Evolutionary conservation across 2,888 invertebrate species (phyloP).

Genomic region (Julus scanicus): DNA sequence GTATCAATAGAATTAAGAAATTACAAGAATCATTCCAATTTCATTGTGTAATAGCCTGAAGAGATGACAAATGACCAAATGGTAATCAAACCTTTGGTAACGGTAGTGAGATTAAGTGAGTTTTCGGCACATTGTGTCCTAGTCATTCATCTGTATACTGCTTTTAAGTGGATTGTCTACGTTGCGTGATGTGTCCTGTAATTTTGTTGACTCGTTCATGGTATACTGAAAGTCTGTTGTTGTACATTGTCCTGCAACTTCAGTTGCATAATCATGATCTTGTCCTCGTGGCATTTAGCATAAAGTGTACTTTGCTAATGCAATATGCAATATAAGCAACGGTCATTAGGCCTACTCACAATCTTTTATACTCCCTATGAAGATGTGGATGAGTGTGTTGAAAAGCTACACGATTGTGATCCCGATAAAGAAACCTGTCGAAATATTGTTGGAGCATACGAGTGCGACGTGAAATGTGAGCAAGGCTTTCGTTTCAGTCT

Average conservation of each 20-base stretch:
- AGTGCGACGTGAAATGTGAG: conserved; percentile 69
- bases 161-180: background rate
- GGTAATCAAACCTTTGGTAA: background rate
- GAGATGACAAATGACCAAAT: background rate
- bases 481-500: conserved; percentile 74
- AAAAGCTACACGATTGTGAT: conserved; percentile 57
- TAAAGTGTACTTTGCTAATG: background rate
- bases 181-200: background rate
- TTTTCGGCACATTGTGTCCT: conserved; percentile 29
- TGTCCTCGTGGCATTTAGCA: background rate
- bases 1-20: background rate
- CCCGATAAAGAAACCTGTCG: conserved; percentile 68
- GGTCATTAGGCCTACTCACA: background rate
- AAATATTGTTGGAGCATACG: conserved; percentile 71
- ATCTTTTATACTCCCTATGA: conserved; percentile 20
- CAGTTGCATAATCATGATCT: background rate
- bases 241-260: background rate
- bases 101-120: background rate
- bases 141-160: background rate
- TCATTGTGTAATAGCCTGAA: background rate
- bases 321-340: background rate
- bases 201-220: conserved; percentile 27
- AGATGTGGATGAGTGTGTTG: conserved; percentile 59
- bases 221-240: background rate
- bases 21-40: background rate